Evolutionary conservation across 2,888 invertebrate species (phyloP), one percentile per base, ranked within the genome.

Genomic region (Vesta saturnalis): DNA sequence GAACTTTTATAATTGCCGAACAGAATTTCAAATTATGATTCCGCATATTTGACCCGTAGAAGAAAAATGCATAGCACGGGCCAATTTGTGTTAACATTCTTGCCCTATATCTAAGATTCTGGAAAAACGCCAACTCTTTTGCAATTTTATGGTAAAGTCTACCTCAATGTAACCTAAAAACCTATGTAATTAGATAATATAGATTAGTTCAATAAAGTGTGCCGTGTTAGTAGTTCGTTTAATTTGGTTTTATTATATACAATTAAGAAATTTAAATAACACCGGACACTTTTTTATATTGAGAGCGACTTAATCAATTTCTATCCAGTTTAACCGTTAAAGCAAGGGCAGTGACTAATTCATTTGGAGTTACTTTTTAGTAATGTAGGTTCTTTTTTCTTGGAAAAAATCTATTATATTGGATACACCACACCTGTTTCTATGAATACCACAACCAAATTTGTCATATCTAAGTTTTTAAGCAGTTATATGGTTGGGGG

Each of bases 41-140:
- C 19, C 19, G n/a, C 4, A 56, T 15, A 56, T 15, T 56, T 56
- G 30, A 56, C 58, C 58, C 39, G 58, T 58, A 58, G 8, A 58
- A 1, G 16, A 5, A n/a, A 16, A 19, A 43, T 16, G 1, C 30
- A 43, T 39, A 18, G 58, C 58, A 58, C 43, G 43, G 39, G 58
- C 15, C 15, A 58, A 39, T 35, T 18, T 58, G n/a, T n/a, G n/a
- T n/a, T n/a, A n/a, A n/a, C n/a, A n/a, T n/a, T n/a, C n/a, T n/a
- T 35, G 39, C 2, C 14, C 5, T 49, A 49, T 10, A 49, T 18
- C 15, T 49, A 12, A 56, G 5, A 56, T 35, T 35, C 23, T 60
- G 30, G 49, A 52, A 47, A 60, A 19, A 14, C 18, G 60, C 60
- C 60, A 60, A 19, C 30, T n/a, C 23, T 55, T 47, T 21, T 23